These are phyloP conservation scores for Heterotis niloticus DNA, from an alignment of 2,113 vertebrate species.

Conservation along the genomic window DNA sequence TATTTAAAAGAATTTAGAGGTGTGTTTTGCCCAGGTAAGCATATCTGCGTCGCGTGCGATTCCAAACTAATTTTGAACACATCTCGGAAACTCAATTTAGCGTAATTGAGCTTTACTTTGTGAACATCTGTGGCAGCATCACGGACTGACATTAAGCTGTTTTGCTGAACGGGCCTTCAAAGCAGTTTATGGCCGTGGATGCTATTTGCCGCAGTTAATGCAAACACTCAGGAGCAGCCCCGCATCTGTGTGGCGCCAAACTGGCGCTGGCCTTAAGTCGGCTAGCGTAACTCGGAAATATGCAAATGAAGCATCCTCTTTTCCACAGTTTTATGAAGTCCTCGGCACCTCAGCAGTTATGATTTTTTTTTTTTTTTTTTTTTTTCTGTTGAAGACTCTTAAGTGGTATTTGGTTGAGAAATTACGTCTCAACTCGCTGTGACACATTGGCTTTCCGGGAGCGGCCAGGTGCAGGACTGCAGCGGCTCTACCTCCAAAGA, in stretches of 20 bases:
- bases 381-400: too few relatives aligned
- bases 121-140: constrained; percentile 69
- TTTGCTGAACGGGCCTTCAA: constrained; percentile 60
- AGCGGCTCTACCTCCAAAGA: too few relatives aligned
- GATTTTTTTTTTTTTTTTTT: too few relatives aligned
- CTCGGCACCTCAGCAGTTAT: background rate
- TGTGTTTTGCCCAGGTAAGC: constrained; percentile 64
- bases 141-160: constrained; percentile 66
- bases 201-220: constrained; percentile 60
- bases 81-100: constrained; percentile 64
- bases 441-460: too few relatives aligned
- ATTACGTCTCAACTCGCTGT: too few relatives aligned
- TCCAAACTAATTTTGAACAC: constrained; percentile 70
- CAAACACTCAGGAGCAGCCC: constrained; percentile 62
- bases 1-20: constrained; percentile 31
- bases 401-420: too few relatives aligned
- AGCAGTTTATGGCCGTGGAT: constrained; percentile 62
- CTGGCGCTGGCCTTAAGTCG: constrained; percentile 35
- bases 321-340: background rate
- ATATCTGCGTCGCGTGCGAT: constrained; percentile 59
- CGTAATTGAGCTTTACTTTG: constrained; percentile 65
- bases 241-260: background rate
- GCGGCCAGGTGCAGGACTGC: too few relatives aligned
- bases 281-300: constrained; percentile 54
- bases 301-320: constrained; percentile 13